A percentile compares a stretch with the other conserved stretches of the same genome.
Conservation (phyloP, 2,888 invertebrate genomes). For the Parapristionchus giblindavisi region DNA sequence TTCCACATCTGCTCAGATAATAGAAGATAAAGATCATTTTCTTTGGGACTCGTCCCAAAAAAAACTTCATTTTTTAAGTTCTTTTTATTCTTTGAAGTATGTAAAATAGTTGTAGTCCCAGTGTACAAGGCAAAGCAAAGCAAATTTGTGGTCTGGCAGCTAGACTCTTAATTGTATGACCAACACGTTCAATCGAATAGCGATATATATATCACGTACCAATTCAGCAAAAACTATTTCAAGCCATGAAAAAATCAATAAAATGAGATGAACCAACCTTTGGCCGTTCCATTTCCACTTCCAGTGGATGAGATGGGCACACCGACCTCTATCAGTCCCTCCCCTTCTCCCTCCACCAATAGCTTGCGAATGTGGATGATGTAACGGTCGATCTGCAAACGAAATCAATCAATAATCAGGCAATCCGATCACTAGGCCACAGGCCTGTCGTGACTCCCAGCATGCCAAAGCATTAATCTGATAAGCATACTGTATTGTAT, state of each 20-base stretch:
- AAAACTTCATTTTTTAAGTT: too few relatives aligned
- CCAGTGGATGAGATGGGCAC: conserved; percentile 29
- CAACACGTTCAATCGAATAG: too few relatives aligned
- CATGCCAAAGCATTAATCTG: neutral
- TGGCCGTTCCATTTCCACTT: conserved; percentile 26
- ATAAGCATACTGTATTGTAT: neutral
- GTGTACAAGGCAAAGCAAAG: too few relatives aligned
- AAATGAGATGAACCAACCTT: neutral
- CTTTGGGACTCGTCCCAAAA: too few relatives aligned
- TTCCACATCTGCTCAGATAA: too few relatives aligned
- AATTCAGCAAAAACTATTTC: neutral
- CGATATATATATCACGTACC: too few relatives aligned
- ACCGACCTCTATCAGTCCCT: conserved; percentile 54
- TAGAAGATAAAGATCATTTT: too few relatives aligned
- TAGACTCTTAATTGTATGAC: neutral
- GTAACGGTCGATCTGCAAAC: conserved; percentile 51
- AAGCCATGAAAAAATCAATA: conserved; percentile 12
- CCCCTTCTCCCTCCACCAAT: conserved; percentile 63
- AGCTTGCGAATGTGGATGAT: conserved; percentile 52
- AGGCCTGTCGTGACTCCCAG: neutral
- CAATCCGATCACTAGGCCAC: neutral
- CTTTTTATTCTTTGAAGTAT: too few relatives aligned
- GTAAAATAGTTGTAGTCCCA: too few relatives aligned
- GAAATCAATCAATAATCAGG: neutral
- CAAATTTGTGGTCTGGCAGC: too few relatives aligned